phyloP scores from a whole-genome alignment of 2,888 invertebrate genomes.

The Netelia fuscicornis region DNA sequence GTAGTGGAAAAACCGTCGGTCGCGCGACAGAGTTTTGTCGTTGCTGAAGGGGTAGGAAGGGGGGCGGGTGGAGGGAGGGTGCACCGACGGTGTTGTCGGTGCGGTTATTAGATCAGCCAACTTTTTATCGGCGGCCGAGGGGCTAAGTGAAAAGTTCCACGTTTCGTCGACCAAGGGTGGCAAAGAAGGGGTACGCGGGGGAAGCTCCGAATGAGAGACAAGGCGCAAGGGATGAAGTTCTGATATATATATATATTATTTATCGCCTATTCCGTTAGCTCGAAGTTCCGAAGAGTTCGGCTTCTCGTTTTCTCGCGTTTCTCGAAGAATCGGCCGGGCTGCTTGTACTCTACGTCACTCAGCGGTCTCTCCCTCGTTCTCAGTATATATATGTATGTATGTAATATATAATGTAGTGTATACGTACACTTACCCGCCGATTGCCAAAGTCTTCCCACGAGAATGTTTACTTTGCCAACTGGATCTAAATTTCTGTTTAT shows the following conservation, averaged over 20 bases:
- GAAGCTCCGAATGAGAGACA: slow-evolving; percentile 50
- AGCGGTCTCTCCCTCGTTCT: slow-evolving; percentile 8
- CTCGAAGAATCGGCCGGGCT: background rate
- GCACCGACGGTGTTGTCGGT: slow-evolving; percentile 73
- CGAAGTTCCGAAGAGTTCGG: slow-evolving; percentile 52
- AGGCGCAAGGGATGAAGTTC: slow-evolving; percentile 40
- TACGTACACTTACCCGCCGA: background rate
- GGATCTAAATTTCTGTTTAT: slow-evolving; percentile 83
- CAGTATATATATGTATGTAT: slow-evolving; percentile 2
- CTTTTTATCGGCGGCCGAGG: slow-evolving; percentile 78
- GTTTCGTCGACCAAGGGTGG: slow-evolving; percentile 67
- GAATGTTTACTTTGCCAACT: slow-evolving; percentile 81
- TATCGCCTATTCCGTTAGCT: slow-evolving; percentile 45
- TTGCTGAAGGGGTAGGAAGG: slow-evolving; percentile 60
- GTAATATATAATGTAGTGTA: background rate
- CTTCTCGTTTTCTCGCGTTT: slow-evolving; percentile 42
- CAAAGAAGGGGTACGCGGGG: background rate
- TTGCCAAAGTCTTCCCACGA: slow-evolving; percentile 30
- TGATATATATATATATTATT: background rate
- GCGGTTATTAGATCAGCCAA: slow-evolving; percentile 81
- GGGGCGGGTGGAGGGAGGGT: too few relatives aligned
- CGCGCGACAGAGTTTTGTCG: slow-evolving; percentile 19
- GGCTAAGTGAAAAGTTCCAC: slow-evolving; percentile 82
- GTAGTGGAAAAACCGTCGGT: slow-evolving; percentile 20
- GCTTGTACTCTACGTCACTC: slow-evolving; percentile 3